Conservation (phyloP, 2,113 vertebrate genomes). For the Pteronura brasiliensis region DNA sequence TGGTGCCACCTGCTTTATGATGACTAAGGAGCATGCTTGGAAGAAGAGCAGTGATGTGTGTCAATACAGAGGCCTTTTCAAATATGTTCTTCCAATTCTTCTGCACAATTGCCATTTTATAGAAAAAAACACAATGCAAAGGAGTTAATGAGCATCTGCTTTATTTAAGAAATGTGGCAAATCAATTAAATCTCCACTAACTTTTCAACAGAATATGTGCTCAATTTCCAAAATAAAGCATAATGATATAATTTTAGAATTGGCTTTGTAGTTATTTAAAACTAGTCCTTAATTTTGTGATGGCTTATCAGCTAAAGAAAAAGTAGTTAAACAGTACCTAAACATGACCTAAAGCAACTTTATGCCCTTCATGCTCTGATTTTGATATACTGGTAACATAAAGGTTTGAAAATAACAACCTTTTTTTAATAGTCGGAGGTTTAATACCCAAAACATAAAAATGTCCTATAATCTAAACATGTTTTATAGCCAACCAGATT, state of each 20-base stretch:
- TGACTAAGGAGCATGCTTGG: neutral
- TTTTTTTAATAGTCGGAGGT: neutral
- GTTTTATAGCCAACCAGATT: neutral
- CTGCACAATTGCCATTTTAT: neutral
- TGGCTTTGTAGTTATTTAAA: neutral
- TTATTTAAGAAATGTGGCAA: neutral
- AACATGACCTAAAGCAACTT: neutral
- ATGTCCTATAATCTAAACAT: neutral
- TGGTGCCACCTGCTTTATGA: neutral
- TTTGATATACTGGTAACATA: neutral
- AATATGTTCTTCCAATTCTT: neutral
- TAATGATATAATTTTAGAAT: neutral
- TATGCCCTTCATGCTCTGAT: neutral
- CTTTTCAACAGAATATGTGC: neutral
- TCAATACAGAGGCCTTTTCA: neutral
- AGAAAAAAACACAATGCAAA: neutral
- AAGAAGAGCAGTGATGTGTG: neutral
- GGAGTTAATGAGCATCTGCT: neutral
- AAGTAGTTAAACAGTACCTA: neutral
- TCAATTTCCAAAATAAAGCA: neutral
- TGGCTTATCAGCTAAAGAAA: neutral
- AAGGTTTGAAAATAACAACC: neutral
- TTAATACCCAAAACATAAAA: neutral
- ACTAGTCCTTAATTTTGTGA: neutral
- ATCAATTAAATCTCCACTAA: neutral